Conservation (phyloP, 1,140 invertebrate genomes). For the Brachionus sp. region DNA sequence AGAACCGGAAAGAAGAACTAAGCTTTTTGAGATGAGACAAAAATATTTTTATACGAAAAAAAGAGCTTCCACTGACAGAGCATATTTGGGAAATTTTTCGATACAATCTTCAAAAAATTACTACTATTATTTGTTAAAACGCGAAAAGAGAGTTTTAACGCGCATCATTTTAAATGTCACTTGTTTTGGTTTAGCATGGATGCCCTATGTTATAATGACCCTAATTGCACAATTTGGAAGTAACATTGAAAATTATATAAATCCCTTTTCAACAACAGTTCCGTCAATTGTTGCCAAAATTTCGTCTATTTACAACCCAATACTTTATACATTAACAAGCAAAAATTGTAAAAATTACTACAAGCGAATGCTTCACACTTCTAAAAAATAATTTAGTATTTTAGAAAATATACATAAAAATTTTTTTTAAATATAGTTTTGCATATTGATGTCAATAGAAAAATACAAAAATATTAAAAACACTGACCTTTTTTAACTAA, state of each 20-base stretch:
- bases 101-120: background rate
- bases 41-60: background rate
- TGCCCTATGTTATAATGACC: slow-evolving; percentile 1
- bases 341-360: slow-evolving; percentile 30
- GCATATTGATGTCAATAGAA: too few species aligned
- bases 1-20: background rate
- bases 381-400: background rate
- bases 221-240: background rate
- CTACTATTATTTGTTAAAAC: slow-evolving; percentile 1
- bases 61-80: background rate
- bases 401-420: background rate
- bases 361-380: background rate
- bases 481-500: too few species aligned
- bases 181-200: slow-evolving; percentile 17
- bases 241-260: slow-evolving; percentile 19
- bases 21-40: background rate
- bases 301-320: slow-evolving; percentile 41
- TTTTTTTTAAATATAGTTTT: background rate
- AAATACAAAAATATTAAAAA: too few species aligned
- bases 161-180: slow-evolving; percentile 21
- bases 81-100: background rate
- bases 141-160: slow-evolving; percentile 13
- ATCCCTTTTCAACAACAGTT: slow-evolving; percentile 4
- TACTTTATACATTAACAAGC: slow-evolving; percentile 7
- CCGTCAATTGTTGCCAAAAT: slow-evolving; percentile 33